These are phyloP conservation scores for Hypselothyrea guttata DNA, from an alignment of 2,888 invertebrate species.

Conservation along the genomic window DNA sequence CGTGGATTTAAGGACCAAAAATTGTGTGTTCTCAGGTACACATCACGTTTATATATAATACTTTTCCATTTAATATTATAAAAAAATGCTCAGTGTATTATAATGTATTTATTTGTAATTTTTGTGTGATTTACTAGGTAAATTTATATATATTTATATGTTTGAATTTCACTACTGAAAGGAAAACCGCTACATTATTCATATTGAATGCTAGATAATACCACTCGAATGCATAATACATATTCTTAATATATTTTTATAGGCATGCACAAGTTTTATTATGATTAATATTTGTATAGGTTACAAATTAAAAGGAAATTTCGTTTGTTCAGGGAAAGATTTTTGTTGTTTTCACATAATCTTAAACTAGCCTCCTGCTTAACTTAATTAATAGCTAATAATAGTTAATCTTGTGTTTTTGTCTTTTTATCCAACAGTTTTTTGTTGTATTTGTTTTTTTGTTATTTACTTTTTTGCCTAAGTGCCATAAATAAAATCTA, in stretches of 20 bases:
- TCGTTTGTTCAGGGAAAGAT: constrained; percentile 33
- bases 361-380: constrained; percentile 65
- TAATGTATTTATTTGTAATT: too few relatives aligned
- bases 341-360: constrained; percentile 8
- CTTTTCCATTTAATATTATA: too few relatives aligned
- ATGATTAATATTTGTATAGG: constrained; percentile 28
- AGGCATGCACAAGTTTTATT: constrained; percentile 22
- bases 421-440: constrained; percentile 18
- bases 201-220: constrained; percentile 60
- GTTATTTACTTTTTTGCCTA: constrained; percentile 11
- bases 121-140: constrained; percentile 63
- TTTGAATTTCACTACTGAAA: constrained; percentile 69
- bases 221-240: constrained; percentile 52
- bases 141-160: too few relatives aligned
- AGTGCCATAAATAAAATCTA: constrained; percentile 38
- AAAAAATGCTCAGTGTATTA: too few relatives aligned
- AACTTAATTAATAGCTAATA: constrained; percentile 42
- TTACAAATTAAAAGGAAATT: constrained; percentile 24
- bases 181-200: constrained; percentile 55
- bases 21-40: too few relatives aligned
- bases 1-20: too few relatives aligned
- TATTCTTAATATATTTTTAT: too few relatives aligned
- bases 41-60: constrained; percentile 35
- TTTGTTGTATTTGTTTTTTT: too few relatives aligned
- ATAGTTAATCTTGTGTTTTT: constrained; percentile 48